phyloP scores from a whole-genome alignment of 2,113 vertebrate genomes.

The Otis tarda region DNA sequence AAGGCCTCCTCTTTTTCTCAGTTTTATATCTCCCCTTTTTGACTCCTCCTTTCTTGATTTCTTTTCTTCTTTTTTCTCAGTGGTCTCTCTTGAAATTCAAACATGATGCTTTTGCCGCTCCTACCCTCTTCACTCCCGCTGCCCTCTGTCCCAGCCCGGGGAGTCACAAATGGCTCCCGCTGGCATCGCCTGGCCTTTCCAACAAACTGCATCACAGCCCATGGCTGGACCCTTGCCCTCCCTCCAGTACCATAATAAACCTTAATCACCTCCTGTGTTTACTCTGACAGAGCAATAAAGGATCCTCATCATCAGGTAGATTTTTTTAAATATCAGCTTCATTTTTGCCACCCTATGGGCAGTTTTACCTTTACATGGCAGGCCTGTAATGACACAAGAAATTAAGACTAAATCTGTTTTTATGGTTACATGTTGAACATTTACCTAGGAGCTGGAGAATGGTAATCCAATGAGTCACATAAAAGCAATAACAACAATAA shows the following conservation, averaged over 20 bases:
- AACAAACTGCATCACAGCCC: neutral
- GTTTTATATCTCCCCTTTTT: neutral
- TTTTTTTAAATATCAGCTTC: neutral
- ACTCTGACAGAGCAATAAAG: neutral
- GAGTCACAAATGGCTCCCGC: rapidly evolving
- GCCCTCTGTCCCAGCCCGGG: neutral
- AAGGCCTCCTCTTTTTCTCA: neutral
- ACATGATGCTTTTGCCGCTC: neutral
- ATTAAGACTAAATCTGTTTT: neutral
- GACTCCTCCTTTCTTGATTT: neutral
- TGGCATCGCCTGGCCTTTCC: neutral
- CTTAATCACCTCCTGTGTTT: neutral
- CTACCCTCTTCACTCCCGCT: rapidly evolving
- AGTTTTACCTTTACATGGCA: neutral
- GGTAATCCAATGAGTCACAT: neutral
- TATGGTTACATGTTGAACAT: neutral
- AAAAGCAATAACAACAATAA: neutral
- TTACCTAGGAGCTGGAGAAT: neutral
- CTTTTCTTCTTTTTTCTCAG: neutral
- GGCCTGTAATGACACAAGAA: neutral
- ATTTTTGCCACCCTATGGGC: neutral
- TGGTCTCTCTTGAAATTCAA: neutral
- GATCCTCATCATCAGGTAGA: neutral
- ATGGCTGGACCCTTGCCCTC: neutral
- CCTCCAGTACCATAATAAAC: neutral